phyloP scores from a whole-genome alignment of 2,888 invertebrate genomes.

The Ecdyonurus torrentis region DNA sequence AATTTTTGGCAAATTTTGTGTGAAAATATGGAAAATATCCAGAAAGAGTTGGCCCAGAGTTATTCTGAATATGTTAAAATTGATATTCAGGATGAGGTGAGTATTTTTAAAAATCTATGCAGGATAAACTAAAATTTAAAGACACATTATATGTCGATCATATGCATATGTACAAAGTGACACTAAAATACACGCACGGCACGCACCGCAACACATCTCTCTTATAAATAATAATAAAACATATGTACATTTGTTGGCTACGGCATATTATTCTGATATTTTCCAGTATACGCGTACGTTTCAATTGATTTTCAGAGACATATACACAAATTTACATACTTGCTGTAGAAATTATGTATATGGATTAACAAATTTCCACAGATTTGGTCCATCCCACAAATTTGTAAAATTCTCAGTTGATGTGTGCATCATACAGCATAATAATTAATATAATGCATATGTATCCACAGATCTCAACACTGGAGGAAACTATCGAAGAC shows the following conservation, averaged over 20 bases:
- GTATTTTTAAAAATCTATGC: not conserved
- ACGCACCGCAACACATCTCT: no score
- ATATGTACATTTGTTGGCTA: no score
- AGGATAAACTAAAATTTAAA: no score
- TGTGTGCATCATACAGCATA: not conserved
- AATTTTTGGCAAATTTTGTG: not conserved
- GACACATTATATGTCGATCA: no score
- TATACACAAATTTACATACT: no score
- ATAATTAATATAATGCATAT: not conserved
- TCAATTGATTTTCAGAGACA: no score
- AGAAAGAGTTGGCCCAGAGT: not conserved
- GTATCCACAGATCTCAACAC: conserved; percentile 20
- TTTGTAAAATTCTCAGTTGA: not conserved
- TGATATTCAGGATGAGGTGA: not conserved
- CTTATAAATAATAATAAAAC: no score
- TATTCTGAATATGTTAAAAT: not conserved
- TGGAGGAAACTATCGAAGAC: conserved; percentile 41
- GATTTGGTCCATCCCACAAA: not conserved
- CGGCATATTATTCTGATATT: no score
- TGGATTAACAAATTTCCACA: no score
- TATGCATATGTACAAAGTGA: not conserved
- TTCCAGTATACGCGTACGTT: no score
- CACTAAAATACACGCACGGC: not conserved
- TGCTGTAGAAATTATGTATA: no score
- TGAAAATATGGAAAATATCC: not conserved